phyloP scores from a whole-genome alignment of 1,140 invertebrate genomes.

The Chionoecetes opilio region DNA sequence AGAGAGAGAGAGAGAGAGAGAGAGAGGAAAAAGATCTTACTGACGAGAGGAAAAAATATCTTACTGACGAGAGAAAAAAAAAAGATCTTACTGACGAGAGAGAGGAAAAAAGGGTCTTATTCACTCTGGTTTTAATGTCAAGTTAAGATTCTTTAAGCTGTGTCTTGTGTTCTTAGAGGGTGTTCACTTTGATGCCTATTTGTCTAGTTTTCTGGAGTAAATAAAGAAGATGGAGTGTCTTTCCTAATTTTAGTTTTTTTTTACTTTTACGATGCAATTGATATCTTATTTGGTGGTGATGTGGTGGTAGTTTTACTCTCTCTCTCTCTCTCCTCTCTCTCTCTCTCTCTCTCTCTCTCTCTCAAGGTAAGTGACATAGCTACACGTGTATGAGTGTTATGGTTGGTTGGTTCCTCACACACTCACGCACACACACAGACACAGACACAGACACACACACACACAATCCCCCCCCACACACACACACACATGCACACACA shows the following conservation, averaged over 20 bases:
- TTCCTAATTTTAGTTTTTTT: neutral
- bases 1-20: too few relatives aligned
- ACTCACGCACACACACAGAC: constrained; percentile 30
- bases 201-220: neutral
- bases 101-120: too few relatives aligned
- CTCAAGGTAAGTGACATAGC: too few relatives aligned
- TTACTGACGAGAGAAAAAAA: too few relatives aligned
- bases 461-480: constrained; percentile 47
- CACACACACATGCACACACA: constrained; percentile 45
- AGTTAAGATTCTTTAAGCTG: neutral
- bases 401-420: neutral
- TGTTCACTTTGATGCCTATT: neutral
- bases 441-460: constrained; percentile 52
- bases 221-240: neutral
- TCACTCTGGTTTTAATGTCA: neutral
- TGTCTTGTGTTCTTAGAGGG: neutral
- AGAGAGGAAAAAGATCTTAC: too few relatives aligned
- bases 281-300: neutral
- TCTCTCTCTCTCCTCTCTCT: too few relatives aligned
- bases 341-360: too few relatives aligned
- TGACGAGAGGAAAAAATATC: too few relatives aligned
- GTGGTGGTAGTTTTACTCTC: neutral
- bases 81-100: too few relatives aligned
- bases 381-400: too few relatives aligned
- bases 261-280: too few relatives aligned